A percentile compares a stretch with the other conserved stretches of the same genome.
Evolutionary conservation across 2,797 vertebrate genomes (phyloP).

Genomic region (Hypotaenidia philippensis): DNA sequence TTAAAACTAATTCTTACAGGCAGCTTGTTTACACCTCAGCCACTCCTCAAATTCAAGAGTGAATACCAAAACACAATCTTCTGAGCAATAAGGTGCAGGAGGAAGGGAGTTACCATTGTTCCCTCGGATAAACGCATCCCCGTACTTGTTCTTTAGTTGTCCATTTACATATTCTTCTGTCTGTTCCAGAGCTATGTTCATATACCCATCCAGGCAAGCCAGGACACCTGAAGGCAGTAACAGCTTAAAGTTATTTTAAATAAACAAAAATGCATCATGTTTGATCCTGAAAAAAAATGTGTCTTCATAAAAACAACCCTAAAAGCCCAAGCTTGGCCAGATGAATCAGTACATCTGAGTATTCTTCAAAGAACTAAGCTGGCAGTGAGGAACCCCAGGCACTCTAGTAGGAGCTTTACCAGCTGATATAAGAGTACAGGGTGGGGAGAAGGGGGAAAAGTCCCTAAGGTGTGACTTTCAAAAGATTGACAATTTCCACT

Average conservation of each 20-base stretch:
- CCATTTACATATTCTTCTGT: slow-evolving; percentile 99
- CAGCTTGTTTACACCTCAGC: not conserved
- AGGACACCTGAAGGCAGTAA: slow-evolving; percentile 87
- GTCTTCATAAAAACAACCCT: not conserved
- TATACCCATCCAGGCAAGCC: slow-evolving; percentile 97
- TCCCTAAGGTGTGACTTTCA: not conserved
- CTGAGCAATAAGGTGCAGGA: not conserved
- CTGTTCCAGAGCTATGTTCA: slow-evolving; percentile 99
- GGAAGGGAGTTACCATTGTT: slow-evolving; percentile 90
- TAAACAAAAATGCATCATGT: not conserved
- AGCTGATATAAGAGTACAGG: not conserved
- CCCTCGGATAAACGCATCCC: slow-evolving; percentile 96
- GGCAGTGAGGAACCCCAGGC: not conserved
- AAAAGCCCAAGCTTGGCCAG: not conserved
- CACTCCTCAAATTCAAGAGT: not conserved
- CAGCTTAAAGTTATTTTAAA: not conserved
- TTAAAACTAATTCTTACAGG: not conserved
- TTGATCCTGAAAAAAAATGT: not conserved
- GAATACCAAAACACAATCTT: not conserved
- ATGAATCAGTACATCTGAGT: not conserved
- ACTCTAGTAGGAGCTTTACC: not conserved
- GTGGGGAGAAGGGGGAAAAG: not conserved
- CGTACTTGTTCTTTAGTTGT: slow-evolving; percentile 98
- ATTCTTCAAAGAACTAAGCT: not conserved
- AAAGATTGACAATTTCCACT: not conserved